These are phyloP conservation scores for Homarus gammarus DNA, from an alignment of 2,888 invertebrate species.

Conservation along the genomic window DNA sequence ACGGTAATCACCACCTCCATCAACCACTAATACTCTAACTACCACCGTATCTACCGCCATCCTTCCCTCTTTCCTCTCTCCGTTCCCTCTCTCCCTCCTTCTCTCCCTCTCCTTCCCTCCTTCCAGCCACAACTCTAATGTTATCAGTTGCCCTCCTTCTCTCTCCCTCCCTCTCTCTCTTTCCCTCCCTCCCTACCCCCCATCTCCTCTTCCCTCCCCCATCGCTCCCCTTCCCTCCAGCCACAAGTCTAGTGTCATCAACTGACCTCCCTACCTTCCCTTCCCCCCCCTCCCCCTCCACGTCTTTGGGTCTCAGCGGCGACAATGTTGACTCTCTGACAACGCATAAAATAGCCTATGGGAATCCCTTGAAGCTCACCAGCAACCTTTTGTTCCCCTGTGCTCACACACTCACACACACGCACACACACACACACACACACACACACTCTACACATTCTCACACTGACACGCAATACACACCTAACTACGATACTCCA, in stretches of 20 bases:
- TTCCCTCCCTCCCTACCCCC: not conserved
- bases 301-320: not conserved
- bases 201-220: not conserved
- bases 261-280: not conserved
- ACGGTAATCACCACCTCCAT: not conserved
- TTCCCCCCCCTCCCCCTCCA: not conserved
- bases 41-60: not conserved
- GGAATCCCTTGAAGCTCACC: constrained; percentile 5
- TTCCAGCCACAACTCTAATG: not conserved
- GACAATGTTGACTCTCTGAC: constrained; percentile 41
- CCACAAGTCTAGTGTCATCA: not conserved
- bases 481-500: no score
- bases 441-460: no score
- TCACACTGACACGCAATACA: no score
- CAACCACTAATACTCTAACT: not conserved
- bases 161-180: no score
- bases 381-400: constrained; percentile 17
- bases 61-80: not conserved
- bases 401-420: not conserved
- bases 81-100: not conserved
- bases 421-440: no score
- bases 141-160: not conserved
- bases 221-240: no score
- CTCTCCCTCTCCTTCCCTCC: not conserved
- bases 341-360: constrained; percentile 46